Evolutionary conservation across 2,113 vertebrate genomes (phyloP).

Genomic region (Pycnonotus jocosus): DNA sequence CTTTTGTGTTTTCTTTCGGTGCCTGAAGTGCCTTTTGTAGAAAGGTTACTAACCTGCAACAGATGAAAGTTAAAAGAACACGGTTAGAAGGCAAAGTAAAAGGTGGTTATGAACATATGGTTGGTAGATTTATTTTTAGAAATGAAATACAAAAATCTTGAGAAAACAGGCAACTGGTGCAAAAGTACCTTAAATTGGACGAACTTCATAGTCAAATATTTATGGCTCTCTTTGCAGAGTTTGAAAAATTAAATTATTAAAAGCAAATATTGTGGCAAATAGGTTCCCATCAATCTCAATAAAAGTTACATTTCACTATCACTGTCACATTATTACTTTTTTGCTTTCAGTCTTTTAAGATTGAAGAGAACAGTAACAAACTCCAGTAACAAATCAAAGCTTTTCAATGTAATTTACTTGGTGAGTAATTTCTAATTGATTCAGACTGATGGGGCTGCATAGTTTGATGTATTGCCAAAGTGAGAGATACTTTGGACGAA

Average conservation of each 20-base stretch:
- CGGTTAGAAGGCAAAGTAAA: conserved; percentile 23
- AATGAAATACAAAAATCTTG: background rate
- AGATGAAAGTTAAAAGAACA: conserved; percentile 33
- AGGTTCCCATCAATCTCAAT: conserved; percentile 77
- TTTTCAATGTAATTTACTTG: conserved; percentile 74
- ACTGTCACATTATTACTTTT: conserved; percentile 73
- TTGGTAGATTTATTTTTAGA: conserved; percentile 23
- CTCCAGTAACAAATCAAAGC: conserved; percentile 72
- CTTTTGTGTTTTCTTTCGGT: conserved; percentile 1
- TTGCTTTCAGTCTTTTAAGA: conserved; percentile 70
- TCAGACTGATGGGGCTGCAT: conserved; percentile 72
- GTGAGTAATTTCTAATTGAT: conserved; percentile 85
- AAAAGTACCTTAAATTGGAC: conserved; percentile 57
- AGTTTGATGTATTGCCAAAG: conserved; percentile 73
- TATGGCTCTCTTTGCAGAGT: conserved; percentile 64
- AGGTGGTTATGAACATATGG: background rate
- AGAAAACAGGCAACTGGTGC: conserved; percentile 22
- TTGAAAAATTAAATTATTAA: conserved; percentile 84
- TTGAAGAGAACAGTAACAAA: conserved; percentile 66
- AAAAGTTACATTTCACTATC: conserved; percentile 73
- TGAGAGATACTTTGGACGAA: conserved; percentile 65
- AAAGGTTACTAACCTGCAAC: background rate
- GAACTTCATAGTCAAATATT: conserved; percentile 75
- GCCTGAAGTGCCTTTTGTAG: background rate
- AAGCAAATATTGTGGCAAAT: conserved; percentile 81